phyloP scores from a whole-genome alignment of 2,888 invertebrate genomes.

The Zootermopsis nevadensis region DNA sequence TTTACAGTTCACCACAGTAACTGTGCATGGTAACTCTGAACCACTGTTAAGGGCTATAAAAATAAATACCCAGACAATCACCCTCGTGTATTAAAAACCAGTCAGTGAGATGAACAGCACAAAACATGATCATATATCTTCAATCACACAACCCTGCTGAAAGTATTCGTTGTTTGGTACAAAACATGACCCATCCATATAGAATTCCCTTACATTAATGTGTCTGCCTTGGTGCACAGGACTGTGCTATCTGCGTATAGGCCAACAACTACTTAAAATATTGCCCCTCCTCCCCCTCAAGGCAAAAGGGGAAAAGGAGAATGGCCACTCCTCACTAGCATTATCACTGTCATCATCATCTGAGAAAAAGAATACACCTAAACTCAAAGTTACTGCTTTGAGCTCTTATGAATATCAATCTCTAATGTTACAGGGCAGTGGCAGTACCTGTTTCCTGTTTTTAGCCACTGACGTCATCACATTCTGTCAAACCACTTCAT shows the following conservation, averaged over 20 bases:
- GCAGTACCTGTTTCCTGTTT: not conserved
- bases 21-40: constrained; percentile 26
- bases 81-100: not conserved
- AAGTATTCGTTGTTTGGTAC: constrained; percentile 33
- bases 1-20: not conserved
- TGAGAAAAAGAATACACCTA: not conserved
- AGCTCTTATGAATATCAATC: not conserved
- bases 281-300: not conserved
- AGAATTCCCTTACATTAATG: not conserved
- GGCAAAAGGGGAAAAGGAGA: not conserved
- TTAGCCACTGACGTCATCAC: not conserved
- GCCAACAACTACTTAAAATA: constrained; percentile 31
- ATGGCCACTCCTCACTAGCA: not conserved
- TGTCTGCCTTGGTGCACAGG: constrained; percentile 14
- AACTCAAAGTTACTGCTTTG: not conserved
- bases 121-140: constrained; percentile 11
- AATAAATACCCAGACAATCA: constrained; percentile 24
- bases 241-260: not conserved
- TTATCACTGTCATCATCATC: not conserved
- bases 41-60: constrained; percentile 24
- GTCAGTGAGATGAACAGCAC: constrained; percentile 13
- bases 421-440: not conserved
- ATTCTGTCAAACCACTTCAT: not conserved
- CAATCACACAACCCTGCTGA: constrained; percentile 21
- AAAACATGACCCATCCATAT: not conserved